Conservation (phyloP, 2,113 vertebrate species). For the Ctenodactylus gundi region DNA sequence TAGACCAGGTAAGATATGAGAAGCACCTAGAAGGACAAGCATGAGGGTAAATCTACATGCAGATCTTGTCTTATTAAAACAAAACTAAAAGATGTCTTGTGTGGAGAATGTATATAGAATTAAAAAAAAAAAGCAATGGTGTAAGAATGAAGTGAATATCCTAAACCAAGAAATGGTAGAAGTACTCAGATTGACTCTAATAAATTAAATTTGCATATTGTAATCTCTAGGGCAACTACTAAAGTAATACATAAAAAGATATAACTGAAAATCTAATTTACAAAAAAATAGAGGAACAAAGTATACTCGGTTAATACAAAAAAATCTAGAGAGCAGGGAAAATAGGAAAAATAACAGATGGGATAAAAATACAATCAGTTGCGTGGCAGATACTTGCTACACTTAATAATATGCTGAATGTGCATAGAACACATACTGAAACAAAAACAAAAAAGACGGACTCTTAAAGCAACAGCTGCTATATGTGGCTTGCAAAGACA, state of each 20-base stretch:
- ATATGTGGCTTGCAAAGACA: neutral
- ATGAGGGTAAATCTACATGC: neutral
- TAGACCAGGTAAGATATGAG: neutral
- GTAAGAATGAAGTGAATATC: neutral
- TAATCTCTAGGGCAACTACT: neutral
- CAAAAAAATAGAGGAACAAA: neutral
- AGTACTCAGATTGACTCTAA: neutral
- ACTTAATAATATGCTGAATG: neutral
- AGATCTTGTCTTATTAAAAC: neutral
- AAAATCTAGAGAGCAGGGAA: neutral
- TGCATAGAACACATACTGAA: neutral
- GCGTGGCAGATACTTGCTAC: neutral
- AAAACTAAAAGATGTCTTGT: neutral
- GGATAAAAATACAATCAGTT: neutral
- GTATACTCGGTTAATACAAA: neutral
- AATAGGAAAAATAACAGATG: neutral
- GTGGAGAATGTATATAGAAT: neutral
- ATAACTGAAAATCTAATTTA: neutral
- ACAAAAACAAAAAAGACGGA: neutral
- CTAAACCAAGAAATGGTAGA: slow-evolving; percentile 4
- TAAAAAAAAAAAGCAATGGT: neutral
- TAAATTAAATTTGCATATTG: neutral
- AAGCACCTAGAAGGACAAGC: neutral
- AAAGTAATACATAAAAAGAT: neutral
- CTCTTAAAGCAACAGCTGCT: neutral